These are phyloP conservation scores for Oegoconia quadripuncta DNA, from an alignment of 2,888 invertebrate genomes.

Conservation along the genomic window DNA sequence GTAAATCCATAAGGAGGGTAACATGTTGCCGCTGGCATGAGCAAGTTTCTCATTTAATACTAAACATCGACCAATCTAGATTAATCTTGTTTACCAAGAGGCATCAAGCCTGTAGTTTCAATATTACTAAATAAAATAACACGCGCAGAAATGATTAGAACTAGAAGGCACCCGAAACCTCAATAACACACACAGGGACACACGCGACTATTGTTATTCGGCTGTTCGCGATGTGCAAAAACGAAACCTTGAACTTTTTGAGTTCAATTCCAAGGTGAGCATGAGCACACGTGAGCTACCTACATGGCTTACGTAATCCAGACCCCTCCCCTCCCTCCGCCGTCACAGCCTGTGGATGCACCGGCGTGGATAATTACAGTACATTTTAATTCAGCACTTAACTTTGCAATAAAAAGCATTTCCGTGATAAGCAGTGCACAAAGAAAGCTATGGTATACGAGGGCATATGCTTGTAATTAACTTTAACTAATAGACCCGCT, in stretches of 20 bases:
- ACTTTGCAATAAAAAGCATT: neutral
- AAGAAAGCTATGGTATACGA: too few species aligned
- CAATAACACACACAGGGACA: constrained; percentile 32
- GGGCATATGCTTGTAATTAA: too few species aligned
- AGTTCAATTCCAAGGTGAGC: constrained; percentile 73
- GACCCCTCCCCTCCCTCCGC: constrained; percentile 22
- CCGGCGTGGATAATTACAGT: neutral
- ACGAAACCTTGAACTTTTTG: constrained; percentile 71
- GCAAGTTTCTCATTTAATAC: too few species aligned
- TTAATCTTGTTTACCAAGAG: too few species aligned
- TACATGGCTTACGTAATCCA: constrained; percentile 65
- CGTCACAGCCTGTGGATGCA: neutral
- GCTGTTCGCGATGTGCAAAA: constrained; percentile 56
- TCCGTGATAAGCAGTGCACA: neutral
- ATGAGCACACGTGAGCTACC: constrained; percentile 54
- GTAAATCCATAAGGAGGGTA: too few species aligned
- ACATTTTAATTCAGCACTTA: neutral
- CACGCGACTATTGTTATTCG: constrained; percentile 54
- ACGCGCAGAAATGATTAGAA: constrained; percentile 20
- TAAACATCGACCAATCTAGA: too few species aligned
- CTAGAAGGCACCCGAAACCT: constrained; percentile 32
- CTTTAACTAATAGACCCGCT: neutral
- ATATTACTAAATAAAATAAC: too few species aligned
- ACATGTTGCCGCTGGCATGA: too few species aligned
- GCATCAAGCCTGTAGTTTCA: too few species aligned